Conservation (phyloP, 2,113 vertebrate genomes). For the Promerops cafer region DNA sequence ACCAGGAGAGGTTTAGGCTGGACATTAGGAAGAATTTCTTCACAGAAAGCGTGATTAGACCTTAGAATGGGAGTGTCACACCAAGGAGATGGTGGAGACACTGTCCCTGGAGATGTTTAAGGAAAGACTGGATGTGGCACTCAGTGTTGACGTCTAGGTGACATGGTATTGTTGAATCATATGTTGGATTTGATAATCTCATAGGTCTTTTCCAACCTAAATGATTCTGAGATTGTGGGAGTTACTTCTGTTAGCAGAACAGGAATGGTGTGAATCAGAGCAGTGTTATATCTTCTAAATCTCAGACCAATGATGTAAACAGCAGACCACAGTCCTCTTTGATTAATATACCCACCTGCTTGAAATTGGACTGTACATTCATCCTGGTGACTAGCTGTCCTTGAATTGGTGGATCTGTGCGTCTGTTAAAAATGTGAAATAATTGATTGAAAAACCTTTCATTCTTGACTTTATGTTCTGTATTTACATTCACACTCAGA, state of each 20-base stretch:
- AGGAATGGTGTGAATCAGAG: neutral
- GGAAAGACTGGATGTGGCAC: neutral
- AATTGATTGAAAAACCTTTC: neutral
- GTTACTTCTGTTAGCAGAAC: neutral
- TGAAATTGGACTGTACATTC: neutral
- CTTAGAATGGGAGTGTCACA: neutral
- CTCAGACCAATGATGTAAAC: neutral
- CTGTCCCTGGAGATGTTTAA: neutral
- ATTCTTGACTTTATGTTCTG: neutral
- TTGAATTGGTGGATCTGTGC: neutral
- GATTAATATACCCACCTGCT: neutral
- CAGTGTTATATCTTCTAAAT: neutral
- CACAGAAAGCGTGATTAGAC: neutral
- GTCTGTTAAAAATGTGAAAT: neutral
- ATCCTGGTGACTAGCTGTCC: neutral
- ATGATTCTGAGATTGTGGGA: neutral
- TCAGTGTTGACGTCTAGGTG: neutral
- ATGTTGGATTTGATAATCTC: neutral
- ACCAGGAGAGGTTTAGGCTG: neutral
- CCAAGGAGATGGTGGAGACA: neutral
- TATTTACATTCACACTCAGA: neutral
- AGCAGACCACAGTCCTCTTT: neutral
- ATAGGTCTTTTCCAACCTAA: neutral
- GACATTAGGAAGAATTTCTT: neutral
- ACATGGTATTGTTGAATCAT: too few relatives aligned